Evolutionary conservation across 2,113 vertebrate species (phyloP).

Genomic region (Gasterosteus nipponicus): DNA sequence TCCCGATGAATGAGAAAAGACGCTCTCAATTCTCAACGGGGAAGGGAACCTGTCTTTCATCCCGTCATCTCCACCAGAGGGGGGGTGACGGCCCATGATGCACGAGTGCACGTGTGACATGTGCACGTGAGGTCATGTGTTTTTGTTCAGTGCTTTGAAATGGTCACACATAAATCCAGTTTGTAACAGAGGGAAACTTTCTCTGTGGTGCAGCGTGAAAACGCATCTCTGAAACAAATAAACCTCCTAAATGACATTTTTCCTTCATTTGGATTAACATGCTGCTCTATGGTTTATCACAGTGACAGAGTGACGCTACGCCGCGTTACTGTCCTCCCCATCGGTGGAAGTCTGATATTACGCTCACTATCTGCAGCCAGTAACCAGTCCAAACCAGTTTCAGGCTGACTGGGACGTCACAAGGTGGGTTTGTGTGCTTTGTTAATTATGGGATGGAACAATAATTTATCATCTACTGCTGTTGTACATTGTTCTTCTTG

Average conservation of each 20-base stretch:
- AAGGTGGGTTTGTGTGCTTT: background rate
- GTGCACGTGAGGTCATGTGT: background rate
- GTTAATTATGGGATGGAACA: background rate
- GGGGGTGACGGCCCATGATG: background rate
- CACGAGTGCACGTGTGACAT: background rate
- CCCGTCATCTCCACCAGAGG: background rate
- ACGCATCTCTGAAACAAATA: background rate
- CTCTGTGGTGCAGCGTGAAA: background rate
- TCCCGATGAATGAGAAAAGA: background rate
- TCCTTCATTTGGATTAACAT: background rate
- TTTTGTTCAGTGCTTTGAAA: background rate
- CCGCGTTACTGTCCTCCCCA: too few relatives aligned
- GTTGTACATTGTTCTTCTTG: too few relatives aligned
- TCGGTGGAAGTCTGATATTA: too few relatives aligned
- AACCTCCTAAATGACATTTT: background rate
- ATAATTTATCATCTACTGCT: too few relatives aligned
- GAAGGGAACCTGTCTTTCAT: background rate
- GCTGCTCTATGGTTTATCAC: background rate
- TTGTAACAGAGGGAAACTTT: background rate
- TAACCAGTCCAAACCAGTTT: constrained; percentile 30
- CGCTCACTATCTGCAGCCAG: background rate
- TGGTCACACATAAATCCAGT: background rate
- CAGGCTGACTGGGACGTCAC: background rate
- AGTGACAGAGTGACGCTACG: background rate
- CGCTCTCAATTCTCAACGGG: background rate